Conservation (phyloP, 2,113 vertebrate genomes). For the Bufo bufo region DNA sequence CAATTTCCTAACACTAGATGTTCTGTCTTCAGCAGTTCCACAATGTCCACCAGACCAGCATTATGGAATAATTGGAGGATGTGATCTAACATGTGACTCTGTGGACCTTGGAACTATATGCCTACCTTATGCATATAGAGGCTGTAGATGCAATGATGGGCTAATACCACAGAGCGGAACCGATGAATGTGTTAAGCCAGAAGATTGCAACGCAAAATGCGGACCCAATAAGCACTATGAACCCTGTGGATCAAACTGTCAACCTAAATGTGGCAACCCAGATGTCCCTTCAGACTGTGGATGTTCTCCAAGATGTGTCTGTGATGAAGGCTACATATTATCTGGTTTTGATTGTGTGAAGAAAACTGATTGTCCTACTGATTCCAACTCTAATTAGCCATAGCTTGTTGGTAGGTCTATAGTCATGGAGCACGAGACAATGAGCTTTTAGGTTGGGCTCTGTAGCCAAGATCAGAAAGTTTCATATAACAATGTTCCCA, state of each 20-base stretch:
- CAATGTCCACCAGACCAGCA: background rate
- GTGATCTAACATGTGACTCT: background rate
- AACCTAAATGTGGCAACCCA: background rate
- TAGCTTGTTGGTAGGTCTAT: background rate
- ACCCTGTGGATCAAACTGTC: background rate
- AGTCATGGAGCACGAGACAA: background rate
- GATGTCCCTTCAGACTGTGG: background rate
- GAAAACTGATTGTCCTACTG: background rate
- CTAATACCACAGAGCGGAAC: background rate
- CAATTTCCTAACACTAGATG: background rate
- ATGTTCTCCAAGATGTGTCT: background rate
- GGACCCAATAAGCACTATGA: background rate
- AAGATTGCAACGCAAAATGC: background rate
- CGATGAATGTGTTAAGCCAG: background rate
- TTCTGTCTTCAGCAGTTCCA: background rate
- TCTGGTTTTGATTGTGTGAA: background rate
- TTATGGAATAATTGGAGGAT: background rate
- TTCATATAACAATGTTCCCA: no score
- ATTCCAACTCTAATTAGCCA: background rate
- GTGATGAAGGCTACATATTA: background rate
- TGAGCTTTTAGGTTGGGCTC: no score
- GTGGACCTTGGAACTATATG: background rate
- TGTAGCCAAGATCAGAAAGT: no score
- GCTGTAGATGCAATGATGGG: background rate
- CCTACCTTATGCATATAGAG: background rate